Conservation (phyloP, 2,797 vertebrate species). For the Lithobates sylvaticus region DNA sequence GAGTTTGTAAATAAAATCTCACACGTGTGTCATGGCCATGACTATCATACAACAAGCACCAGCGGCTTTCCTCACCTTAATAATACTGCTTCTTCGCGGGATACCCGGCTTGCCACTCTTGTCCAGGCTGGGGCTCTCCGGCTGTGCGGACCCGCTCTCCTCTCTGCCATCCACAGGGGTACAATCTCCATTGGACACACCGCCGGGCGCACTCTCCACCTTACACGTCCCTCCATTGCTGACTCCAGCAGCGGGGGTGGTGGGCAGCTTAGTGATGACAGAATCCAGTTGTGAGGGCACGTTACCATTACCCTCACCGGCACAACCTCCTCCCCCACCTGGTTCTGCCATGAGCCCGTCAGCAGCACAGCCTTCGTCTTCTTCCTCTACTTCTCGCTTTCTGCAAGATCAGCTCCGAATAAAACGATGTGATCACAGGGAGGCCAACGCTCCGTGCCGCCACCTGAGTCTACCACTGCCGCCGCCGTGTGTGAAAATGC, state of each 20-base stretch:
- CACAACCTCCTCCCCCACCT: slow-evolving; percentile 72
- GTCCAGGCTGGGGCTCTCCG: slow-evolving; percentile 75
- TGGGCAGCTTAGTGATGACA: slow-evolving; percentile 75
- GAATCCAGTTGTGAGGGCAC: slow-evolving; percentile 78
- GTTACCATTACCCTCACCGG: slow-evolving; percentile 75
- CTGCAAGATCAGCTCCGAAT: slow-evolving; percentile 4
- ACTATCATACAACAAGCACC: not conserved
- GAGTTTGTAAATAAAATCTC: not conserved
- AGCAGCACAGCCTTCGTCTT: slow-evolving; percentile 42
- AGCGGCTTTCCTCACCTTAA: slow-evolving; percentile 83
- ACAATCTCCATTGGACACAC: slow-evolving; percentile 92
- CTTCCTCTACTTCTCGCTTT: slow-evolving; percentile 16
- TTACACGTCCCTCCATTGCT: slow-evolving; percentile 59
- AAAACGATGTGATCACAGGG: not conserved
- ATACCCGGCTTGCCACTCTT: slow-evolving; percentile 85
- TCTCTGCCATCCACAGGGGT: slow-evolving; percentile 75
- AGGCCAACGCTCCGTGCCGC: not conserved
- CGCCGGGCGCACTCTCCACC: slow-evolving; percentile 48
- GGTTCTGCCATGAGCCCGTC: slow-evolving; percentile 91
- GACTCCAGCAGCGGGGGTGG: slow-evolving; percentile 74
- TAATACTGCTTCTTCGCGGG: slow-evolving; percentile 95
- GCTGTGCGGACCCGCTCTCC: slow-evolving; percentile 71
- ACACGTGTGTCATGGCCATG: not conserved
- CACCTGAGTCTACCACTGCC: not conserved
- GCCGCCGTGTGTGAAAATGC: not conserved